Conservation (phyloP, 2,797 vertebrate genomes). For the Pangasius mekongensis region DNA sequence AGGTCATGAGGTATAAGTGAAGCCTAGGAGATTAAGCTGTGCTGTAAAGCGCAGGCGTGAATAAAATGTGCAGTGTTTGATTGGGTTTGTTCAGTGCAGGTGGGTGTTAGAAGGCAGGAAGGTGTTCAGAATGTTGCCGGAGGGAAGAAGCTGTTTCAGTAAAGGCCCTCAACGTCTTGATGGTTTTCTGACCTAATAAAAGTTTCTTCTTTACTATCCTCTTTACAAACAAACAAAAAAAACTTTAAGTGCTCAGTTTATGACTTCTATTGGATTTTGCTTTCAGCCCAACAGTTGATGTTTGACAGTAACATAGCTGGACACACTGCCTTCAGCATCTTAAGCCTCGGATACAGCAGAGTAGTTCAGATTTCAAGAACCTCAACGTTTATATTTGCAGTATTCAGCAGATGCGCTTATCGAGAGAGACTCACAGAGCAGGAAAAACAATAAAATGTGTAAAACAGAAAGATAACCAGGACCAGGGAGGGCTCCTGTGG, state of each 20-base stretch:
- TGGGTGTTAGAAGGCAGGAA: conserved; percentile 19
- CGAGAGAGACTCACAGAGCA: neutral
- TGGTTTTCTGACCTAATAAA: conserved; percentile 8
- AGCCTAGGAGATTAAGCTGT: neutral
- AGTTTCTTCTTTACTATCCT: neutral
- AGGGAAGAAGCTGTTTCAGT: neutral
- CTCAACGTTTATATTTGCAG: neutral
- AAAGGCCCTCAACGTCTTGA: neutral
- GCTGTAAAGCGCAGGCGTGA: neutral
- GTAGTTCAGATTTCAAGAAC: neutral
- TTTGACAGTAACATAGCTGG: neutral
- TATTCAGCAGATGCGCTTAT: neutral
- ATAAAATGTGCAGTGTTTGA: neutral
- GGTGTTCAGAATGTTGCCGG: neutral
- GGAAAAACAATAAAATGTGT: neutral
- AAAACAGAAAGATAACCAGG: neutral
- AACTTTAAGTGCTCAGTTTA: neutral
- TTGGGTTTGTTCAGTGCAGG: neutral
- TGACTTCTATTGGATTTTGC: conserved; percentile 10
- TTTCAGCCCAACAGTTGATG: neutral
- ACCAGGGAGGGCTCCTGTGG: neutral
- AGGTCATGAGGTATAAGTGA: neutral
- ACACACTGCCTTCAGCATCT: neutral
- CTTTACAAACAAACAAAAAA: neutral
- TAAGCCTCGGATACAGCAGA: neutral